Base-by-base conservation (phyloP, 2,113 vertebrate genomes). In the Chloroceryle aenea region DNA sequence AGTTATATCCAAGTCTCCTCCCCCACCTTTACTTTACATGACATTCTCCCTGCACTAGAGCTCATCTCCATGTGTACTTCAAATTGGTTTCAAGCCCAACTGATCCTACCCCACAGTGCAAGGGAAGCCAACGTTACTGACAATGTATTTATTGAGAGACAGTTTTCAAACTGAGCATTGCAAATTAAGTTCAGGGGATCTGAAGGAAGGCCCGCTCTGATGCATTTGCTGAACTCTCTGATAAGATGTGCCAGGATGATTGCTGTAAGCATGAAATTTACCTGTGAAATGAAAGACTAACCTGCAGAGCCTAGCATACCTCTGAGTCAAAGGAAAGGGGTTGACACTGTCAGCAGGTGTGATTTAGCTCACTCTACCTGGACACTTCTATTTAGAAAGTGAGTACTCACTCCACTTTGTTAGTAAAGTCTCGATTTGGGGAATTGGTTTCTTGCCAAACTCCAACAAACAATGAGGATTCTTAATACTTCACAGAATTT, bases 101-200 rank as follows among this genome's bases (percentile, higher is more conserved):
- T 53, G 50, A 85, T 53, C 61, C 45, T 18, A 56, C 40, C 48
- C n/a, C 0, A 0, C 23, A 84, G 22, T 1, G 1, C 32, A 36
- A 75, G 0, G 0, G 48, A 25, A 80, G 83, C 50, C 76, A 92
- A 45, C 7, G 9, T 22, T 55, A 71, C 47, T 59, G 47, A 85
- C 42, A 38, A 50, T 1, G 12, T 14, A 92, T 26, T 62, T 69
- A 58, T 0, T 61, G 4, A 59, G 38, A 82, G n/a, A 81, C 2
- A 40, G 36, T 14, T 87, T 91, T 81, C 64, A 76, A 86, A 59
- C 14, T 48, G 5, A 77, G 64, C 20, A 55, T 4, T 78, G 38
- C 17, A 85, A 56, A 7, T 22, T 19, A 91, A 50, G 21, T 62
- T 87, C 26, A 42, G 17, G 4, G 26, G 21, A 16, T 40, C 21